These are phyloP conservation scores for Cepaea nemoralis DNA, from an alignment of 1,140 invertebrate genomes.

Conservation along the genomic window DNA sequence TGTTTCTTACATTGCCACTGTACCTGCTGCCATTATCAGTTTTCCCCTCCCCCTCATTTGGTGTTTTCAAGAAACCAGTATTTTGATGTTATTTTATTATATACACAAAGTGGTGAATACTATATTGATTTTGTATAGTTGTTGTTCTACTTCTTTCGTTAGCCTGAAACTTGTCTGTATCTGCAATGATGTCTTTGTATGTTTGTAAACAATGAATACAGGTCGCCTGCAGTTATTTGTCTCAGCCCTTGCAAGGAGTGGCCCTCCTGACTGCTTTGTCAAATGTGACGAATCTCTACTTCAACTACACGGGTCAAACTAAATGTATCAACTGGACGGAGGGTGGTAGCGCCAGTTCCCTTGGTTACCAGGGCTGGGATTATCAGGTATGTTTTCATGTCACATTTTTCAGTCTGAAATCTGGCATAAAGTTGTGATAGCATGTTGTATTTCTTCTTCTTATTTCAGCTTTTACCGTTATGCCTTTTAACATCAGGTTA, in stretches of 20 bases:
- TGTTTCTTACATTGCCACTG: no score
- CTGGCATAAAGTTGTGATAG: no score
- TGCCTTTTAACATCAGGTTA: no score
- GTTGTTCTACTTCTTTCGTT: not conserved
- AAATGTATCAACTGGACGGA: constrained; percentile 58
- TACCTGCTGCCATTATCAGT: no score
- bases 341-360: constrained; percentile 50
- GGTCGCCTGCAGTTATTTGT: constrained; percentile 76
- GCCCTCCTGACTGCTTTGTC: constrained; percentile 77
- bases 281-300: constrained; percentile 81
- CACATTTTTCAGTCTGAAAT: no score
- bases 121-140: not conserved
- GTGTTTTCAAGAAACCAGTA: no score
- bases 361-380: constrained; percentile 83
- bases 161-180: no score
- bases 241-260: constrained; percentile 72
- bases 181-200: not conserved
- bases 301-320: constrained; percentile 83
- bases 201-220: constrained; percentile 57
- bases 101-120: not conserved
- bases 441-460: no score
- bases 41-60: no score
- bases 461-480: no score
- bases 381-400: constrained; percentile 81
- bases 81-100: no score